A percentile compares a stretch with the other conserved stretches of the same genome.
Evolutionary conservation across 1,140 invertebrate species (phyloP).

Genomic region (Drosophila trapezifrons): DNA sequence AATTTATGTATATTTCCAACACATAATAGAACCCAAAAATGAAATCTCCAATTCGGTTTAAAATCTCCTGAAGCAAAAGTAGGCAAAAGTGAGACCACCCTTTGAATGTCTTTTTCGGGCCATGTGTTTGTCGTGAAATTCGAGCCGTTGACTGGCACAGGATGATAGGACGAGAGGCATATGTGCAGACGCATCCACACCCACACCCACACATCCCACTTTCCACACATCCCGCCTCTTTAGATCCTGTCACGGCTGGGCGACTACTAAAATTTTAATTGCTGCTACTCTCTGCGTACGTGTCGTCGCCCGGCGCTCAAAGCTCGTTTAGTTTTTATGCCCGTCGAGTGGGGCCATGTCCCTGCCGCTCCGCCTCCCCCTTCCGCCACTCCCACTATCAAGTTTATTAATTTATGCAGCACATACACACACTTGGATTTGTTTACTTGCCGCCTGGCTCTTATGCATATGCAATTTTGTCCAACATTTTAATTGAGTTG

Average conservation of each 20-base stretch:
- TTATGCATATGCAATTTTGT: constrained; percentile 76
- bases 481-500: constrained; percentile 80
- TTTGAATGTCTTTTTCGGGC: constrained; percentile 11
- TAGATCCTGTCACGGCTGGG: constrained; percentile 30
- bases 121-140: constrained; percentile 52
- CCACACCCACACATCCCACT: neutral
- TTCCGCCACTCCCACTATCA: constrained; percentile 41
- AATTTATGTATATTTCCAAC: neutral
- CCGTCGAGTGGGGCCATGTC: constrained; percentile 13
- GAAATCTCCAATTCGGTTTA: neutral
- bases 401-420: constrained; percentile 81
- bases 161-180: constrained; percentile 37
- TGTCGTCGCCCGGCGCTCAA: constrained; percentile 63
- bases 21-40: neutral
- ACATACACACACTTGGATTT: constrained; percentile 42
- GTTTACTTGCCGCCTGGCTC: constrained; percentile 47
- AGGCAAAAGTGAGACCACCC: neutral
- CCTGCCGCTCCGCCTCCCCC: neutral
- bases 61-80: neutral
- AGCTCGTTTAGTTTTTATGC: constrained; percentile 77
- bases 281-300: constrained; percentile 72
- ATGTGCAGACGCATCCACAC: constrained; percentile 46
- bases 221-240: neutral
- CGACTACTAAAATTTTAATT: constrained; percentile 79
- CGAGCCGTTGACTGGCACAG: constrained; percentile 48